phyloP scores from a whole-genome alignment of 2,113 vertebrate species.

The Sebastes fasciatus region DNA sequence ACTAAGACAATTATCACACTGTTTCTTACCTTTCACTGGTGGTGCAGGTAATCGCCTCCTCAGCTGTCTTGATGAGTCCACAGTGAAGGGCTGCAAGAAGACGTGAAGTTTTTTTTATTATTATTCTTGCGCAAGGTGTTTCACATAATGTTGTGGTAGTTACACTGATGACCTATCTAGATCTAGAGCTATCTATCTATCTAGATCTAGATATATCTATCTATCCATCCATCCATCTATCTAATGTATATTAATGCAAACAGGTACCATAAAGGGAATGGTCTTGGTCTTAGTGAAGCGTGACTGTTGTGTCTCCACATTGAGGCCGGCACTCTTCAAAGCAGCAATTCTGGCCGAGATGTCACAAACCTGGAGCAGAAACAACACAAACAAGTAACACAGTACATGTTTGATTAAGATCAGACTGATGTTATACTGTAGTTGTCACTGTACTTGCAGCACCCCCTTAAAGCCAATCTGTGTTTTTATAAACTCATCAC shows the following conservation, averaged over 20 bases:
- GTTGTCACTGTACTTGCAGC: neutral
- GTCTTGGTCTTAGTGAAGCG: conserved; percentile 80
- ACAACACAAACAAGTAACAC: neutral
- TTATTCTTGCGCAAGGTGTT: neutral
- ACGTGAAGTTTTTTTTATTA: neutral
- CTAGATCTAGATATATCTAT: too few relatives aligned
- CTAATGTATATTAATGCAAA: neutral
- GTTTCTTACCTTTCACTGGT: conserved; percentile 86
- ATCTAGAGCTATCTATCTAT: too few relatives aligned
- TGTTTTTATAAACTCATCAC: neutral
- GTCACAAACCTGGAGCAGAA: conserved; percentile 87
- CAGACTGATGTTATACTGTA: neutral
- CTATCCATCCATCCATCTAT: too few relatives aligned
- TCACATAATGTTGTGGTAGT: neutral
- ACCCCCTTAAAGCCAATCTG: neutral
- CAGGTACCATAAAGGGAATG: conserved; percentile 62
- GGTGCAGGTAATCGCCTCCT: conserved; percentile 92
- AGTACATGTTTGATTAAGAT: neutral
- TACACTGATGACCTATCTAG: neutral
- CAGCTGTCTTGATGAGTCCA: conserved; percentile 91
- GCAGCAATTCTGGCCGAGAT: conserved; percentile 96
- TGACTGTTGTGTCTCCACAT: conserved; percentile 92
- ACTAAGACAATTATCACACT: too few relatives aligned
- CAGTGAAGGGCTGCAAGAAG: conserved; percentile 88
- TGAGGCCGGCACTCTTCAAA: conserved; percentile 92